Percentiles rank a stretch among this genome's conserved stretches.
Evolutionary conservation across 2,888 invertebrate species (phyloP).

Genomic region (Danaus chrysippus): DNA sequence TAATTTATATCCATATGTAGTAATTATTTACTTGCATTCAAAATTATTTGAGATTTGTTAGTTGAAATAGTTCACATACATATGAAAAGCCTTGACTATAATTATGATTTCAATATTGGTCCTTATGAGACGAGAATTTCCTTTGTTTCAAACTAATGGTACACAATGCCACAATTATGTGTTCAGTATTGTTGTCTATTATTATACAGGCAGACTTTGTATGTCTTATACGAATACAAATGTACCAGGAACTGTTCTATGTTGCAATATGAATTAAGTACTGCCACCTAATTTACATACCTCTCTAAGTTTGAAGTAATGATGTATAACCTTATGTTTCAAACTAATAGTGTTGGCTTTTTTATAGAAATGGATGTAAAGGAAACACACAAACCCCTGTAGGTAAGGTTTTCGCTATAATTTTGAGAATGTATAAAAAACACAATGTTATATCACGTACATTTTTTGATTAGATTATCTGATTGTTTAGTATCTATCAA

Average conservation of each 20-base stretch:
- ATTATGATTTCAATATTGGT: constrained; percentile 8
- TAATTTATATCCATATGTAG: too few species aligned
- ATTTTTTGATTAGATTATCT: too few species aligned
- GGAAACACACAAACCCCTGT: too few species aligned
- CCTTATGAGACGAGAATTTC: constrained; percentile 18
- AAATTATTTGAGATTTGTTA: neutral
- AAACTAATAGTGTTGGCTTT: neutral
- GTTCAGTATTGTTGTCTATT: constrained; percentile 24
- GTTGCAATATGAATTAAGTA: constrained; percentile 16
- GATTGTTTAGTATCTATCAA: too few species aligned
- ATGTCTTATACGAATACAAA: constrained; percentile 22
- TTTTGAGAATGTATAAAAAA: too few species aligned
- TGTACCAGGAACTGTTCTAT: constrained; percentile 14
- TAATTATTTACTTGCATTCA: neutral
- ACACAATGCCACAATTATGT: constrained; percentile 26
- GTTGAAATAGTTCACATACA: neutral
- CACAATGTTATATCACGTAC: too few species aligned
- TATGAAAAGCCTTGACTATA: neutral
- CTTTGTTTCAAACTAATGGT: constrained; percentile 18
- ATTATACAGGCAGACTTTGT: constrained; percentile 25
- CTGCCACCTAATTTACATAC: constrained; percentile 10
- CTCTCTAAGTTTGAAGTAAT: neutral
- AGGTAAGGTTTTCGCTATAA: too few species aligned
- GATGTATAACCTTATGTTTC: neutral
- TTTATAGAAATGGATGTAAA: neutral